Base-by-base conservation (phyloP, 2,113 vertebrate species). In the Plectropomus leopardus region DNA sequence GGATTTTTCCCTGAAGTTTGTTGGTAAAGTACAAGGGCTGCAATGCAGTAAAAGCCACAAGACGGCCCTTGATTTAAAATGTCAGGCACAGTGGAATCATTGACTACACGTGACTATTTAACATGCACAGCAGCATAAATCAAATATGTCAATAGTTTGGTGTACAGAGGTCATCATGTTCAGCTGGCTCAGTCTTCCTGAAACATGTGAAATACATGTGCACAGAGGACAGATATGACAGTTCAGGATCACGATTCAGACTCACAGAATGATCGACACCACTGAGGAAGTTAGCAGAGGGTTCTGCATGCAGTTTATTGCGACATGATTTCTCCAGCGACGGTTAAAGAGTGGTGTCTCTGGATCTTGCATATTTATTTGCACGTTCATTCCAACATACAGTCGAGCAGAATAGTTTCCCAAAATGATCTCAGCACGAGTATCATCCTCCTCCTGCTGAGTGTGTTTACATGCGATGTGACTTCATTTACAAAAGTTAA, bases 261-360 rank as follows among this genome's bases (percentile, higher is more conserved):
- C 69, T 58, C 9, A 63, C 74, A 80, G 30, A 84, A 78, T 10
- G 63, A 77, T 5, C 47, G 26, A 71, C 72, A 73, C 42, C 32
- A 67, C 63, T 48, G 48, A 60, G 28, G 51, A 74, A 65, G 60
- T 53, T 23, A 76, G 64, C 75, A 83, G 82, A 47, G 14, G 42
- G 16, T 67, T 65, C 63, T 79, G 66, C 89, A 84, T 83, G 78
- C 86, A 72, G 1, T 88, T 90, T 90, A 82, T 86, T 92, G 72
- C 69, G 1, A 60, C 26, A 61, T 36, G 3, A 71, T 86, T 75
- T 81, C 32, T 76, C 71, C 63, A 84, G 72, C 55, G 76, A 58
- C 50, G 66, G 6, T 73, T 74, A 67, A 74, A 75, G 47, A 60
- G n/a, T 15, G 3, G 36, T 16, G 1, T 61, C 64, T 76, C 72